Evolutionary conservation across 2,888 invertebrate species (phyloP), one percentile per base, ranked within the genome.

Genomic region (Napeogenes inachia): DNA sequence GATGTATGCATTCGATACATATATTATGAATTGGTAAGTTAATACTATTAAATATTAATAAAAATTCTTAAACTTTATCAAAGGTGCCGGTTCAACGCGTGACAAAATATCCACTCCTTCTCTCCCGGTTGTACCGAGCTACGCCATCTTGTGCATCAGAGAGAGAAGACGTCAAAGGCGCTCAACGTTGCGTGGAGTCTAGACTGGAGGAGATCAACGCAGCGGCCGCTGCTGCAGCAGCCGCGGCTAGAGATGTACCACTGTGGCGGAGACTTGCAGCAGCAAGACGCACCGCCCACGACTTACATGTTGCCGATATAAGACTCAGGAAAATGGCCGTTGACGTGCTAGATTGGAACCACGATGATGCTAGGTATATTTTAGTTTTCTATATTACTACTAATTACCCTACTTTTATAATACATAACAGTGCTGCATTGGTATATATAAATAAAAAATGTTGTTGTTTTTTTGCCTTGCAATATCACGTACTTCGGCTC

Each of bases 31-130:
- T 45, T 6, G 4, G 2, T 47, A 1, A 47, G 4, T 3, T 8
- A 21, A 50, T 2, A 4, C n/a, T 10, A 6, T 50, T 8, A 1
- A 21, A 30, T 21, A 50, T 8, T 50, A 21, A 3, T 47, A 13
- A 2, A 47, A 47, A 47, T 6, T n/a, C 13, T 13, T n/a, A 13
- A n/a, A 21, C 13, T 56, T 32, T 38, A 38, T 55, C 54, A 8
- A 75, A 95, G 95, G 95, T 97, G 74, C 98, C 98, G 69, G 98
- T 99, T 68, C 98, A 98, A 91, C 93, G 98, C 84, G 98, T 98
- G 74, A 98, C 98, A 75, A 98, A 98, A 91, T 98, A 98, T 91
- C 98, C 98, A 54, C 92, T 99, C 74, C 92, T 99, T 70, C 91
- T 99, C 77, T 96, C 97, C 55, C 94, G 98, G 63, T 91, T 99